These are phyloP conservation scores for Colletes latitarsis DNA, from an alignment of 1,140 invertebrate genomes.

Conservation along the genomic window DNA sequence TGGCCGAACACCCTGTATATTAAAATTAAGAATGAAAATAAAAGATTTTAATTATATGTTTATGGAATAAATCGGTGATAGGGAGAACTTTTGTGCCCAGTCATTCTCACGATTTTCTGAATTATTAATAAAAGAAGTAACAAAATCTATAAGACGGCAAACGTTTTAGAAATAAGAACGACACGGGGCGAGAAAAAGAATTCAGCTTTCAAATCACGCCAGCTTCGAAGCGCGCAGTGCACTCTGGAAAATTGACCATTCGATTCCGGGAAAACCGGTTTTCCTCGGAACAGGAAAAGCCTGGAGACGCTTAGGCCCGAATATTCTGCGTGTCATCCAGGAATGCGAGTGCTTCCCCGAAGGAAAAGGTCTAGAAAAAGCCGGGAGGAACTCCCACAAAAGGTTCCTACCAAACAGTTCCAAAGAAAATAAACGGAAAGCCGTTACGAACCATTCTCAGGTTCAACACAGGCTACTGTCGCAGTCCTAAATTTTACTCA, in stretches of 20 bases:
- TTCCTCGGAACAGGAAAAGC: constrained; percentile 3
- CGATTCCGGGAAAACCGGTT: constrained; percentile 35
- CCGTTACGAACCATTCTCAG: background rate
- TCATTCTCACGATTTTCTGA: no score
- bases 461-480: no score
- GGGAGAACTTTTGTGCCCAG: no score
- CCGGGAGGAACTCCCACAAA: background rate
- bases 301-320: background rate
- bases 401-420: background rate
- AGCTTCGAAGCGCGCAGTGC: background rate
- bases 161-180: background rate
- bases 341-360: constrained; percentile 23
- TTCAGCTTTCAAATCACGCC: background rate
- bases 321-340: constrained; percentile 30
- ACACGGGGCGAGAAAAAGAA: background rate
- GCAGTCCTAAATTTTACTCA: background rate
- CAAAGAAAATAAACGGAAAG: background rate
- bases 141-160: no score
- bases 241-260: constrained; percentile 34
- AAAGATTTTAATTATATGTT: no score
- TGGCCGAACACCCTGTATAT: no score
- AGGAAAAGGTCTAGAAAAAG: constrained; percentile 1
- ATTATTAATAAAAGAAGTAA: no score
- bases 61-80: no score
- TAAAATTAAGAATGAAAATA: no score